These are phyloP conservation scores for Amazona vittata DNA, from an alignment of 2,113 vertebrate species.

Conservation along the genomic window DNA sequence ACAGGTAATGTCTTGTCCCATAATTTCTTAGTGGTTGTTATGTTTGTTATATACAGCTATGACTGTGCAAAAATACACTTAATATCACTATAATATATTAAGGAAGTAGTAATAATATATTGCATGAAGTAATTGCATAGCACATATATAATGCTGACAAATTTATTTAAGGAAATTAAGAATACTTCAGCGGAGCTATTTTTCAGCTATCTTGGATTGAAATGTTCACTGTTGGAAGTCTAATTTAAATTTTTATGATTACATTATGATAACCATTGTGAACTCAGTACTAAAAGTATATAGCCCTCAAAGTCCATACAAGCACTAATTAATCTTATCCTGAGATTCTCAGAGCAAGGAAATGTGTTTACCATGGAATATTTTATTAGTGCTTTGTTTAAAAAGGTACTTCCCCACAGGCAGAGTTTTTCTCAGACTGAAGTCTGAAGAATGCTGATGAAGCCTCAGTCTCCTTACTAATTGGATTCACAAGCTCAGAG, in stretches of 20 bases:
- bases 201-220: constrained; percentile 1
- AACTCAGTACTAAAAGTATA: constrained; percentile 45
- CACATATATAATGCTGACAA: constrained; percentile 16
- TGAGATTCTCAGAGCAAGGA: neutral
- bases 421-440: neutral
- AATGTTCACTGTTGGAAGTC: constrained; percentile 25
- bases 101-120: neutral
- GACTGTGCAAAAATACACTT: neutral
- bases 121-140: neutral
- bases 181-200: constrained; percentile 17
- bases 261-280: constrained; percentile 39
- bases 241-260: constrained; percentile 67
- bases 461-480: neutral
- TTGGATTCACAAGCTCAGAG: neutral
- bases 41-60: neutral
- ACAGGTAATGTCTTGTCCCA: neutral
- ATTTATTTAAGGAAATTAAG: constrained; percentile 49
- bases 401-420: neutral
- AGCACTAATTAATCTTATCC: constrained; percentile 34
- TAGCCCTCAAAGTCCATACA: constrained; percentile 12
- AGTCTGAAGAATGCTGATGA: constrained; percentile 24
- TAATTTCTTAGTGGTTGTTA: neutral
- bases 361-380: constrained; percentile 49
- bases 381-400: constrained; percentile 20
- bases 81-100: neutral